Base-by-base conservation (phyloP, 1,140 invertebrate genomes). In the Eueides isabella region DNA sequence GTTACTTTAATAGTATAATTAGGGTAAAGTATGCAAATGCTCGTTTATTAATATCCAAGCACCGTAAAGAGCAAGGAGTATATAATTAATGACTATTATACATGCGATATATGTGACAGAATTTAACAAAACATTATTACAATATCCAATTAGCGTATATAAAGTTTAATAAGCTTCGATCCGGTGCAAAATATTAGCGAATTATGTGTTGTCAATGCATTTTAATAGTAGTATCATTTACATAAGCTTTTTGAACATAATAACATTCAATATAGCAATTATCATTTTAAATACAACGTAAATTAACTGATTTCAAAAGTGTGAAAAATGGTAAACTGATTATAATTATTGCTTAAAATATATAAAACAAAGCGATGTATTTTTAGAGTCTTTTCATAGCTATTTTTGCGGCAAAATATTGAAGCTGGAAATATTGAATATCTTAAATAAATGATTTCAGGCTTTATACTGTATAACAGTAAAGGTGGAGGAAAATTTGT, bases 81-180 rank as follows among this genome's bases (percentile, higher is more conserved):
- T 67, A 79, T 86, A 82, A 85, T 86, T 81, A 88, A 88, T 85
- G 82, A 82, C 75, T 69, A 75, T 77, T 74, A 80, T 79, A 80
- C 84, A 87, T 88, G 84, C 84, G 75, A 85, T 76, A 64, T 71
- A 19, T 71, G 77, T 75, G 76, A 73, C 69, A 79, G 70, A 74
- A 65, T 26, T 12, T 38, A 41, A 70, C 33, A 70, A 30, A 70
- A 55, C 26, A 55, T 23, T 55, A 55, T 55, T 55, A 55, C 23
- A 19, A 61, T 55, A 33, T 68, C 44, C 11, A 30, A 68, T 68
- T 55, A 55, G 29, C 9, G 14, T 28, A 61, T 61, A 44, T 68
- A 61, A 61, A 68, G 23, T 7, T 33, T 31, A 23, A 61, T 35
- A 68, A 69, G 11, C 29, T 66, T 9, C 64, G 35, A 61, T 35